Percentiles rank a stretch among this genome's conserved stretches.
Evolutionary conservation across 2,113 vertebrate species (phyloP).

Genomic region (Solea solea): DNA sequence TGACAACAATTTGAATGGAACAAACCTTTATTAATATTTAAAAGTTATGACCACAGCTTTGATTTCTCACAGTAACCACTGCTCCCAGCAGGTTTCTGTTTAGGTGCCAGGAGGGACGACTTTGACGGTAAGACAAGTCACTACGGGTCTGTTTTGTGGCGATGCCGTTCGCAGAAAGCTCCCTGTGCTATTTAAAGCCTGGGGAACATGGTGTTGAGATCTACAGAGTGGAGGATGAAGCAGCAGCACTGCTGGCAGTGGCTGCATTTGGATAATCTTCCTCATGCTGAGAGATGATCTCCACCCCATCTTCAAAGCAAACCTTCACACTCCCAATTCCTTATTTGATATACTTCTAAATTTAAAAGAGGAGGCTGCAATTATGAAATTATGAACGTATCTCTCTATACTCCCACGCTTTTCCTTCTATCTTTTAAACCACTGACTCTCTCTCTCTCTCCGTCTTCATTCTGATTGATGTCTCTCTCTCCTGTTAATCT

Average conservation of each 20-base stretch:
- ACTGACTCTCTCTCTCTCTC: conserved; percentile 26
- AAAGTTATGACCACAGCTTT: background rate
- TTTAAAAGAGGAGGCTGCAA: conserved; percentile 30
- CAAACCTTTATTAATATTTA: too few species aligned
- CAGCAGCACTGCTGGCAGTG: conserved; percentile 19
- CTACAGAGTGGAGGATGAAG: conserved; percentile 15
- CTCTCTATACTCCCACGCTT: conserved; percentile 32
- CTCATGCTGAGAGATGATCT: conserved; percentile 46
- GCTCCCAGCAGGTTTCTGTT: background rate
- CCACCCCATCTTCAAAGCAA: conserved; percentile 45
- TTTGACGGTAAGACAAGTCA: background rate
- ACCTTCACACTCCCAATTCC: conserved; percentile 13
- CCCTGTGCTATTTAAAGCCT: conserved; percentile 30
- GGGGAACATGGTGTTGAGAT: conserved; percentile 8
- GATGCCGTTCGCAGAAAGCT: conserved; percentile 10
- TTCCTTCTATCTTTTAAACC: conserved; percentile 21
- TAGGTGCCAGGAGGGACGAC: background rate
- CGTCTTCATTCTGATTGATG: background rate
- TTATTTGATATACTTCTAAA: conserved; percentile 35
- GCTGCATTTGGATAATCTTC: conserved; percentile 35
- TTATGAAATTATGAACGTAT: conserved; percentile 52
- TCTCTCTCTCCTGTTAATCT: too few species aligned
- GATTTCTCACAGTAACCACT: background rate
- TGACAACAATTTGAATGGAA: too few species aligned
- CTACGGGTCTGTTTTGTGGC: conserved; percentile 2